Percentiles rank a stretch among this genome's conserved stretches.
Evolutionary conservation across 1,140 invertebrate species (phyloP).

Genomic region (Anastrepha obliqua): DNA sequence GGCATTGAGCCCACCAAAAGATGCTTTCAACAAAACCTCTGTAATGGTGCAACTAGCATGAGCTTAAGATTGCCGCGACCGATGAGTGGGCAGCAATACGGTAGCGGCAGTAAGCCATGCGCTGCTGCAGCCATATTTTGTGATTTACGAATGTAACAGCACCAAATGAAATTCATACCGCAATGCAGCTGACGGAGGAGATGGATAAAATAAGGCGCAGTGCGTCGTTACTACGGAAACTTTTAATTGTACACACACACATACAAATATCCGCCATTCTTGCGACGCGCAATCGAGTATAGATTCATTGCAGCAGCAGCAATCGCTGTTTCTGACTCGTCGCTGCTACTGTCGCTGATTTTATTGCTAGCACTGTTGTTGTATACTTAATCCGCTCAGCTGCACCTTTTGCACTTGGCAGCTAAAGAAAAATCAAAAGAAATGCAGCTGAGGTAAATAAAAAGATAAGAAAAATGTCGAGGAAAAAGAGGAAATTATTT

Average conservation of each 20-base stretch:
- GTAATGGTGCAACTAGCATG: background rate
- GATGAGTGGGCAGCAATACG: conserved; percentile 42
- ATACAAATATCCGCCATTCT: background rate
- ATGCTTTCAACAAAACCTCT: conserved; percentile 16
- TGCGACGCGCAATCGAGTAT: background rate
- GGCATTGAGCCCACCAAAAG: background rate
- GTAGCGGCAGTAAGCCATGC: background rate
- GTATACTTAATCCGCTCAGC: conserved; percentile 39
- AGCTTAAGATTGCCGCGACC: background rate
- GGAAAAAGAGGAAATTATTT: conserved; percentile 2
- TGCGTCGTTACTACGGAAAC: conserved; percentile 14
- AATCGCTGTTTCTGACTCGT: conserved; percentile 44
- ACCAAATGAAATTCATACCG: background rate
- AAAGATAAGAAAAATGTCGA: background rate
- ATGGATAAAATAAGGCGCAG: conserved; percentile 32
- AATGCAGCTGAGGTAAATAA: conserved; percentile 15
- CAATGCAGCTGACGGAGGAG: conserved; percentile 30
- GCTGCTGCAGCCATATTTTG: background rate
- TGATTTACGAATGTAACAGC: background rate
- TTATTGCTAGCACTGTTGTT: conserved; percentile 48
- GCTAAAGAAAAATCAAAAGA: background rate
- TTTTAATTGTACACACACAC: background rate
- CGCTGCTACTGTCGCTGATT: conserved; percentile 40
- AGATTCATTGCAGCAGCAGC: background rate
- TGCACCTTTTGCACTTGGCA: background rate